A percentile compares a stretch with the other conserved stretches of the same genome.
These are phyloP conservation scores for Indicator indicator DNA, from an alignment of 2,113 vertebrate genomes.

Conservation along the genomic window DNA sequence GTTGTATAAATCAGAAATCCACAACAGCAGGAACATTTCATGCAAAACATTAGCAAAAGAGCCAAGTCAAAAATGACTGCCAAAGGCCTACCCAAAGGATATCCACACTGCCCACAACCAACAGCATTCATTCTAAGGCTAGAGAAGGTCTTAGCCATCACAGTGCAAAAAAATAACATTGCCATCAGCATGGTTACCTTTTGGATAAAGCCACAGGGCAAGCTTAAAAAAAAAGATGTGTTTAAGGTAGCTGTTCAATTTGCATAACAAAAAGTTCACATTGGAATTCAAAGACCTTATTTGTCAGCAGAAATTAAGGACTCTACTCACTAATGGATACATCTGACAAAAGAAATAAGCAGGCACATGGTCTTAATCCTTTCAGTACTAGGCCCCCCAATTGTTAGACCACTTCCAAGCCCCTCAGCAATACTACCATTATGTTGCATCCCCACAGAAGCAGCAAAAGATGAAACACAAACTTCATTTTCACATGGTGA, in stretches of 20 bases:
- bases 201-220: not conserved
- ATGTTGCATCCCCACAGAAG: not conserved
- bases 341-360: slow-evolving; percentile 5
- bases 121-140: not conserved
- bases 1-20: not conserved
- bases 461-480: slow-evolving; percentile 3
- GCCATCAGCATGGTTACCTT: not conserved
- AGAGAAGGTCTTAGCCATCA: not conserved
- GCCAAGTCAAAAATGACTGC: not conserved
- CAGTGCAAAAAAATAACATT: not conserved
- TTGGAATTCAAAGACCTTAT: not conserved
- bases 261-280: not conserved
- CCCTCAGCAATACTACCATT: slow-evolving; percentile 13
- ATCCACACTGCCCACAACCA: not conserved
- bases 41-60: not conserved
- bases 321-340: not conserved
- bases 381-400: not conserved
- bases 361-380: not conserved
- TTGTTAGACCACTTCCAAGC: not conserved
- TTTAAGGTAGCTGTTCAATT: not conserved
- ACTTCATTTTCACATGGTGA: not conserved
- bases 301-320: slow-evolving; percentile 18
- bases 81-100: not conserved
- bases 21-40: not conserved
- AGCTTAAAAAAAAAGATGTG: not conserved